Evolutionary conservation across 2,113 vertebrate genomes (phyloP).

Genomic region (Globicephala melas): DNA sequence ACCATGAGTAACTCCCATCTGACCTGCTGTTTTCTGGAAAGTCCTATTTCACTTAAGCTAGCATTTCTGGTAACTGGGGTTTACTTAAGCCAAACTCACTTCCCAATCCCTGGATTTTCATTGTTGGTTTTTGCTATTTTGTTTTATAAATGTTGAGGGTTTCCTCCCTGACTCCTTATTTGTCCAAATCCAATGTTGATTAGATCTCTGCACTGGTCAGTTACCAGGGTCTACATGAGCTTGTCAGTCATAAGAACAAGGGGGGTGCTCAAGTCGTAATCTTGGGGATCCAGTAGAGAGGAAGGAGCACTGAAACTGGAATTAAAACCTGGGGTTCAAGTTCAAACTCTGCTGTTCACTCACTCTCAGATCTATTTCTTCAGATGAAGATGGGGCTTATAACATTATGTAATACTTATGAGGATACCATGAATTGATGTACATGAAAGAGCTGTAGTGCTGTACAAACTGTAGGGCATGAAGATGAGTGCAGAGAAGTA

Average conservation of each 20-base stretch:
- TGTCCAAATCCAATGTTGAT: not conserved
- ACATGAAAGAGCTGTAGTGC: not conserved
- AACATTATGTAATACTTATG: not conserved
- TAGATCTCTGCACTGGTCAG: not conserved
- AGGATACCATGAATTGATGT: not conserved
- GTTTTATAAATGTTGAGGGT: not conserved
- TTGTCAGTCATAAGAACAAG: not conserved
- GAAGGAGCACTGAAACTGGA: not conserved
- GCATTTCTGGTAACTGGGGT: not conserved
- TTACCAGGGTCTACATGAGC: not conserved
- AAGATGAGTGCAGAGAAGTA: not conserved
- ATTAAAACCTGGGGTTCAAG: not conserved
- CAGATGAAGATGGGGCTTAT: not conserved
- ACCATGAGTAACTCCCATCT: not conserved
- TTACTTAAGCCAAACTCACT: not conserved
- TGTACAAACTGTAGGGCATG: not conserved
- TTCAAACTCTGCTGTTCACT: not conserved
- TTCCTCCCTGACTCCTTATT: not conserved
- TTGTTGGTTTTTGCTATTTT: not conserved
- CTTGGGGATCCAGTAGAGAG: not conserved
- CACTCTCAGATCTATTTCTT: not conserved
- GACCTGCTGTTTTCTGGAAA: not conserved
- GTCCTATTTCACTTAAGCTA: not conserved
- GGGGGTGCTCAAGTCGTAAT: accelerated
- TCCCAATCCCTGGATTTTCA: not conserved